These are phyloP conservation scores for Dasyprocta punctata DNA, from an alignment of 2,113 vertebrate genomes.

Conservation along the genomic window DNA sequence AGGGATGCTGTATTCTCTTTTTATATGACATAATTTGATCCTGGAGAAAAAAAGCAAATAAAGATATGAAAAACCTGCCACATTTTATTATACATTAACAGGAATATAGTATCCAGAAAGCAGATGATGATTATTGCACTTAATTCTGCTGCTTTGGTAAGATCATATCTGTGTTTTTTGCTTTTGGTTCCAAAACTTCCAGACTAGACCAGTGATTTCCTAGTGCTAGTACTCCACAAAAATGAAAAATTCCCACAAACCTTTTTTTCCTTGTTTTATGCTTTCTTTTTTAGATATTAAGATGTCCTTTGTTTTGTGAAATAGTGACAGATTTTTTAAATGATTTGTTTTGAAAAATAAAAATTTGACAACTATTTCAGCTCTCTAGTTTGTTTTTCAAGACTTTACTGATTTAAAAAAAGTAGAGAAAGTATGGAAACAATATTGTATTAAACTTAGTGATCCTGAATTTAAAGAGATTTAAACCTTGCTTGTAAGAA, in stretches of 20 bases:
- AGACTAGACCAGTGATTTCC: not conserved
- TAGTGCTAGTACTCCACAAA: not conserved
- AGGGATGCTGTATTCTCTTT: not conserved
- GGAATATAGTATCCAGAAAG: not conserved
- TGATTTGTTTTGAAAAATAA: not conserved
- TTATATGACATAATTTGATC: slow-evolving; percentile 33
- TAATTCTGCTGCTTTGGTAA: not conserved
- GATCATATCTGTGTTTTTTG: not conserved
- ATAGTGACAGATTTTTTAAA: not conserved
- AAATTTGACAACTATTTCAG: not conserved
- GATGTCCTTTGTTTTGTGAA: slow-evolving; percentile 7
- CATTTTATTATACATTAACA: not conserved
- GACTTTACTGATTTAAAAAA: slow-evolving; percentile 7
- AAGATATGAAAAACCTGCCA: not conserved
- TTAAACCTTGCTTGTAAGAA: not conserved
- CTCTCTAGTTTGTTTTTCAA: not conserved
- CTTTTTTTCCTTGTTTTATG: not conserved
- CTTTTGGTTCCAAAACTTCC: not conserved
- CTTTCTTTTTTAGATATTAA: slow-evolving; percentile 10
- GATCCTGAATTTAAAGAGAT: not conserved
- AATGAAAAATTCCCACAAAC: slow-evolving; percentile 1
- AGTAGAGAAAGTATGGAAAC: not conserved
- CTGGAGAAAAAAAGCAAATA: not conserved
- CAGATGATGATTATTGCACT: slow-evolving; percentile 22
- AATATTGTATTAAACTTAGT: not conserved